These are phyloP conservation scores for Ecliptopera silaceata DNA, from an alignment of 2,888 invertebrate genomes.

Conservation along the genomic window DNA sequence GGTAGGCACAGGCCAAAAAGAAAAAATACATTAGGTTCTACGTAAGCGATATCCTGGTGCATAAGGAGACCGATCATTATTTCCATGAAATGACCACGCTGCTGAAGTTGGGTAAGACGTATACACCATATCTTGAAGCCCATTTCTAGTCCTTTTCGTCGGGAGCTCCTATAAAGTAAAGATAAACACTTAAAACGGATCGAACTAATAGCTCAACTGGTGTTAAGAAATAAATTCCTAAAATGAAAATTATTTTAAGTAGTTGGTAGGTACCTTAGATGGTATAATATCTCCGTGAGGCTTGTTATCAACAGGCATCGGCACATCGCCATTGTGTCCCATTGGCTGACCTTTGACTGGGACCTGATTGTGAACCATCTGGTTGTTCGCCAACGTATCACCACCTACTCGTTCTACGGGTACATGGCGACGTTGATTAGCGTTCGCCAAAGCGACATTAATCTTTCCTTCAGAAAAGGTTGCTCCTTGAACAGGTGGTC, in stretches of 20 bases:
- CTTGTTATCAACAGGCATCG: slow-evolving; percentile 41
- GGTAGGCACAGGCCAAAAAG: slow-evolving; percentile 24
- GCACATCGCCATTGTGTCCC: slow-evolving; percentile 56
- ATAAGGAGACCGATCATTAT: slow-evolving; percentile 32
- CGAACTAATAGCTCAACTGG: too few species aligned
- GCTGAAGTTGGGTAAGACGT: slow-evolving; percentile 60
- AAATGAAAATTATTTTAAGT: neutral
- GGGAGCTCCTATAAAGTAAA: slow-evolving; percentile 41
- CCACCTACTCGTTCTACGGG: slow-evolving; percentile 66
- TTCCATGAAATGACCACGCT: slow-evolving; percentile 73
- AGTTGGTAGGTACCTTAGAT: slow-evolving; percentile 18
- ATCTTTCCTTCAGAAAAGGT: slow-evolving; percentile 61
- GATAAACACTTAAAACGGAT: too few species aligned
- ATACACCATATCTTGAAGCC: slow-evolving; percentile 69
- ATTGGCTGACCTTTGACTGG: slow-evolving; percentile 39
- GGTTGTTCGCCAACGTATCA: slow-evolving; percentile 56
- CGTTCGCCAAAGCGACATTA: slow-evolving; percentile 39
- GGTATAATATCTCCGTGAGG: slow-evolving; percentile 26
- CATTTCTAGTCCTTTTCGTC: slow-evolving; percentile 55
- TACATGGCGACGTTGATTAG: slow-evolving; percentile 34
- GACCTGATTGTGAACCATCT: slow-evolving; percentile 31
- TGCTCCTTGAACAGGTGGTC: slow-evolving; percentile 40
- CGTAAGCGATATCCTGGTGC: slow-evolving; percentile 36
- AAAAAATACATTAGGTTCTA: slow-evolving; percentile 23
- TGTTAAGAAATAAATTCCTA: too few species aligned